These are phyloP conservation scores for Rhabditoides inermis DNA, from an alignment of 2,888 invertebrate genomes.

Conservation along the genomic window DNA sequence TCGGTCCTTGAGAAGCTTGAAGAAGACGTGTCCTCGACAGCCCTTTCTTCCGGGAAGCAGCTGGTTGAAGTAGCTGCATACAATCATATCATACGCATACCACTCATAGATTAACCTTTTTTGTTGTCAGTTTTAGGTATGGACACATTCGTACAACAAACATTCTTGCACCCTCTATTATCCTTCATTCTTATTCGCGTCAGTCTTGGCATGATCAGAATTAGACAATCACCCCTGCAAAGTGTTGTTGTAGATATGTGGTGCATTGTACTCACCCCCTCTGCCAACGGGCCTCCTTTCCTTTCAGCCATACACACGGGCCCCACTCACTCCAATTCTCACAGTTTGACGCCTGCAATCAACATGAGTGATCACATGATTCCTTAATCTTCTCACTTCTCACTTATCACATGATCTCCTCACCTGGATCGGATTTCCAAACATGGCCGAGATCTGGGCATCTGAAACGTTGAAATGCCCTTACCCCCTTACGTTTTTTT, in stretches of 20 bases:
- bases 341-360: conserved; percentile 36
- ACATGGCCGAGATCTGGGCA: conserved; percentile 45
- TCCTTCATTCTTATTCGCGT: no score
- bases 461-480: conserved; percentile 11
- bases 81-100: no score
- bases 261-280: background rate
- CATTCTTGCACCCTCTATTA: no score
- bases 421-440: conserved; percentile 42
- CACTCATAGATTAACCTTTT: background rate
- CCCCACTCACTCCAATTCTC: conserved; percentile 48
- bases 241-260: no score
- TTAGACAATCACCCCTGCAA: no score
- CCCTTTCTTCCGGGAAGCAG: conserved; percentile 47
- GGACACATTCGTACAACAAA: background rate
- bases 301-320: conserved; percentile 49
- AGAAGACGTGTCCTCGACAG: conserved; percentile 50
- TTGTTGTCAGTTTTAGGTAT: background rate
- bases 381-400: background rate
- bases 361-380: background rate
- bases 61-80: conserved; percentile 49
- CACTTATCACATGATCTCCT: background rate
- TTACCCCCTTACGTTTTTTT: no score
- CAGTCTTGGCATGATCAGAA: background rate
- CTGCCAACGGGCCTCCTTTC: conserved; percentile 18
- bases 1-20: conserved; percentile 44